Percentiles rank a stretch among this genome's conserved stretches.
Conservation (phyloP, 2,797 vertebrate genomes). For the Rhinella marina region DNA sequence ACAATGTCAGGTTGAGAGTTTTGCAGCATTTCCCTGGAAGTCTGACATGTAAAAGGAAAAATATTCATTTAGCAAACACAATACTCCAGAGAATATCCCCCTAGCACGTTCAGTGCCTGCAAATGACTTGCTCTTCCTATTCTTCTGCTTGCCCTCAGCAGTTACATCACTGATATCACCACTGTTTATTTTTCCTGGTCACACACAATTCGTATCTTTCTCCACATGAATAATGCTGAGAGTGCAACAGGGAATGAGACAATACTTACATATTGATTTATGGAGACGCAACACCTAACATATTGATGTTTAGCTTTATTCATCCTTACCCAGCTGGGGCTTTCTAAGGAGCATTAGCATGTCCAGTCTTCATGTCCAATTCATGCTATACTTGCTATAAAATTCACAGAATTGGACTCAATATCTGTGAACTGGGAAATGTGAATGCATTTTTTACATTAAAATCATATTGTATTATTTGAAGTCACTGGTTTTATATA, state of each 20-base stretch:
- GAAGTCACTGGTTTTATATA: background rate
- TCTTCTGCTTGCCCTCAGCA: slow-evolving; percentile 4
- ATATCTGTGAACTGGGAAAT: background rate
- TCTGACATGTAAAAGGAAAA: background rate
- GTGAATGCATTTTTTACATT: background rate
- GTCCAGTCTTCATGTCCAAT: background rate
- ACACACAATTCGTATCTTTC: slow-evolving; percentile 19
- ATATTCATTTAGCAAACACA: background rate
- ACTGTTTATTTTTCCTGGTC: slow-evolving; percentile 42
- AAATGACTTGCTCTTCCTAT: slow-evolving; percentile 19
- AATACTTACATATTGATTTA: slow-evolving; percentile 46
- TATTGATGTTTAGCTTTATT: slow-evolving; percentile 27
- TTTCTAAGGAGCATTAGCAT: background rate
- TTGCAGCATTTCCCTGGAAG: background rate
- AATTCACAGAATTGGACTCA: background rate
- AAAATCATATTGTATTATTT: background rate
- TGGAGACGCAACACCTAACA: slow-evolving; percentile 19
- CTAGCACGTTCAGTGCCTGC: slow-evolving; percentile 2
- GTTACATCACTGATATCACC: slow-evolving; percentile 35
- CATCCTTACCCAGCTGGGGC: slow-evolving; percentile 14
- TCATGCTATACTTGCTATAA: background rate
- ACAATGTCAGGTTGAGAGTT: background rate
- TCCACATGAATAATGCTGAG: slow-evolving; percentile 46
- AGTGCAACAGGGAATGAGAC: slow-evolving; percentile 34
- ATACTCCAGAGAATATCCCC: background rate